These are phyloP conservation scores for Chloroclysta siterata DNA, from an alignment of 2,888 invertebrate species.

Conservation along the genomic window DNA sequence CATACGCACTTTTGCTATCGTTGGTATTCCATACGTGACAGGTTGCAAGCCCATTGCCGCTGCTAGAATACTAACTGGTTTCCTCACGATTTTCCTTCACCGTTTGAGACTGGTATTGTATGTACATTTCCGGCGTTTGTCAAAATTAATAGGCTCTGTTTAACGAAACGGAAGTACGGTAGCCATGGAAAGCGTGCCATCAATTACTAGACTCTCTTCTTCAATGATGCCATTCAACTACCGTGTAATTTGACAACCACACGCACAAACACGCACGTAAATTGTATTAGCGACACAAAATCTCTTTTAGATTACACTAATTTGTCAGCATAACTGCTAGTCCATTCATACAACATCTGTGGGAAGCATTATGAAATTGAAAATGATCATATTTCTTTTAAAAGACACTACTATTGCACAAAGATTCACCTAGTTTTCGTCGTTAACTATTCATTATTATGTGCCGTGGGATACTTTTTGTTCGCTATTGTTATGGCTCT, in stretches of 20 bases:
- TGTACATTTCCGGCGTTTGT: no score
- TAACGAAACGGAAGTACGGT: conserved; percentile 15
- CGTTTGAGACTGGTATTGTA: no score
- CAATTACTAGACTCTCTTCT: conserved; percentile 37
- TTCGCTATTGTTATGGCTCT: conserved; percentile 73
- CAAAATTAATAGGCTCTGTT: neutral
- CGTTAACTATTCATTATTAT: conserved; percentile 83
- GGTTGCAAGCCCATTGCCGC: no score
- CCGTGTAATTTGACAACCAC: conserved; percentile 62
- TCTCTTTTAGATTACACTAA: conserved; percentile 82
- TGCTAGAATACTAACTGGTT: no score
- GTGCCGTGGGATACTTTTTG: conserved; percentile 82
- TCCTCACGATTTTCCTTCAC: no score
- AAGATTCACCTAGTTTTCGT: conserved; percentile 85
- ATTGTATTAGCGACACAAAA: conserved; percentile 66
- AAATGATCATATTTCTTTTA: conserved; percentile 85
- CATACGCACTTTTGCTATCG: no score
- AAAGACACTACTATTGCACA: conserved; percentile 83
- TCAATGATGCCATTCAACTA: conserved; percentile 60
- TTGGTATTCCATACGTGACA: no score
- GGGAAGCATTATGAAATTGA: conserved; percentile 84
- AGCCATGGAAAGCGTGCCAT: conserved; percentile 41
- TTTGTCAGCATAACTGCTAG: conserved; percentile 71
- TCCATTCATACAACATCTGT: conserved; percentile 75
- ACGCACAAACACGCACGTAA: conserved; percentile 62